Conservation (phyloP, 2,888 invertebrate genomes). For the Tuta absoluta region DNA sequence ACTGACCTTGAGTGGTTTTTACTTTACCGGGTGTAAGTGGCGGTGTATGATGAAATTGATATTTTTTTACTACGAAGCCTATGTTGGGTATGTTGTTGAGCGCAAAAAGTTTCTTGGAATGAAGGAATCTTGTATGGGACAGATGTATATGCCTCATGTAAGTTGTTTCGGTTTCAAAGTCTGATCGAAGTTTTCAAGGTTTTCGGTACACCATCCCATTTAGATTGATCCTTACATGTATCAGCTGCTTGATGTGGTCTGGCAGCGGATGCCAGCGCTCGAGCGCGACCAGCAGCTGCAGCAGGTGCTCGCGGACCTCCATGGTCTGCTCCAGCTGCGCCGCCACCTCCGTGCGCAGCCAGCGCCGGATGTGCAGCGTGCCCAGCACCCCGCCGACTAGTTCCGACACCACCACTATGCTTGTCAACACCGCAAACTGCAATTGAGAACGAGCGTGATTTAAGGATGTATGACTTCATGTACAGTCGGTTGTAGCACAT, state of each 20-base stretch:
- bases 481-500: too few relatives aligned
- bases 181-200: background rate
- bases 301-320: slow-evolving; percentile 46
- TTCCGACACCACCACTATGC: slow-evolving; percentile 43
- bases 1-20: too few relatives aligned
- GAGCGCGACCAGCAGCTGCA: slow-evolving; percentile 47
- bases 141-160: too few relatives aligned
- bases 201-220: too few relatives aligned
- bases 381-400: slow-evolving; percentile 44
- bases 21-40: too few relatives aligned
- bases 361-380: slow-evolving; percentile 42
- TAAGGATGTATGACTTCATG: background rate
- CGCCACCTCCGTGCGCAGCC: slow-evolving; percentile 42
- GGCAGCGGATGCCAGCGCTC: slow-evolving; percentile 51
- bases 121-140: too few relatives aligned
- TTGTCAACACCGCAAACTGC: slow-evolving; percentile 44
- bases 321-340: slow-evolving; percentile 39
- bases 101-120: too few relatives aligned
- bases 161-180: too few relatives aligned
- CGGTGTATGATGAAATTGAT: too few relatives aligned
- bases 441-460: background rate
- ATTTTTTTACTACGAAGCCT: too few relatives aligned
- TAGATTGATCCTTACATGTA: slow-evolving; percentile 39
- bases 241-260: slow-evolving; percentile 41
- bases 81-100: too few relatives aligned